Conservation (phyloP, 2,797 vertebrate species). For the Diceros bicornis region DNA sequence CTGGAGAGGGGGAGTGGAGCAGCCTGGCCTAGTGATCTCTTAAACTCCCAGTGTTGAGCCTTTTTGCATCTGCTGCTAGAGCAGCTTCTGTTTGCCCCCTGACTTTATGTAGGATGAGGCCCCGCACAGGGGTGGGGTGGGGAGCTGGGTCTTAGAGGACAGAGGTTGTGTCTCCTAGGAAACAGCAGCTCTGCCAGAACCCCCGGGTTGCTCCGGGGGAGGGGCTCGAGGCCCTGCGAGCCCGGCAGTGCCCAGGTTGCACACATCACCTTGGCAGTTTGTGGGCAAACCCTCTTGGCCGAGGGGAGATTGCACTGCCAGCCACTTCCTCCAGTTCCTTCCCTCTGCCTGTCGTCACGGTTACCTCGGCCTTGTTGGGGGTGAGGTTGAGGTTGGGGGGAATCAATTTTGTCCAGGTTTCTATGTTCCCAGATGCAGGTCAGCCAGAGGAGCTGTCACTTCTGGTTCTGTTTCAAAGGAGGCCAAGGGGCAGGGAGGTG, state of each 20-base stretch:
- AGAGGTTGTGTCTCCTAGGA: background rate
- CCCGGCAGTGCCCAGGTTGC: conserved; percentile 33
- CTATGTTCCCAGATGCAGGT: conserved; percentile 74
- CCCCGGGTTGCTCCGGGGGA: background rate
- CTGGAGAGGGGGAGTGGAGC: background rate
- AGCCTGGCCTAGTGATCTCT: background rate
- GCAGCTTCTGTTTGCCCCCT: background rate
- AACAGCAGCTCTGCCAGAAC: background rate
- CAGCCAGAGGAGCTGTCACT: conserved; percentile 84
- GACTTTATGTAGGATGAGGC: background rate
- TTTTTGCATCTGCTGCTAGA: background rate
- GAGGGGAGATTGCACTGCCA: conserved; percentile 76
- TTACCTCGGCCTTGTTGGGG: conserved; percentile 68
- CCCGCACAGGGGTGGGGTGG: background rate
- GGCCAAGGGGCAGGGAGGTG: conserved; percentile 73
- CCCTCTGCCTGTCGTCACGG: conserved; percentile 80
- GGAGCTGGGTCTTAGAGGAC: background rate
- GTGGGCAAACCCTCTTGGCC: conserved; percentile 82
- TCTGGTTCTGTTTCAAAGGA: conserved; percentile 80
- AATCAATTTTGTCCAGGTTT: conserved; percentile 79
- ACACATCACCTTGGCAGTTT: conserved; percentile 82
- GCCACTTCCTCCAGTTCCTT: conserved; percentile 85
- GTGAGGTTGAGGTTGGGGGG: conserved; percentile 78
- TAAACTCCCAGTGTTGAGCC: background rate
- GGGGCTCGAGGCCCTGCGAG: background rate